These are phyloP conservation scores for Lepus americanus DNA, from an alignment of 2,113 vertebrate genomes.

Conservation along the genomic window DNA sequence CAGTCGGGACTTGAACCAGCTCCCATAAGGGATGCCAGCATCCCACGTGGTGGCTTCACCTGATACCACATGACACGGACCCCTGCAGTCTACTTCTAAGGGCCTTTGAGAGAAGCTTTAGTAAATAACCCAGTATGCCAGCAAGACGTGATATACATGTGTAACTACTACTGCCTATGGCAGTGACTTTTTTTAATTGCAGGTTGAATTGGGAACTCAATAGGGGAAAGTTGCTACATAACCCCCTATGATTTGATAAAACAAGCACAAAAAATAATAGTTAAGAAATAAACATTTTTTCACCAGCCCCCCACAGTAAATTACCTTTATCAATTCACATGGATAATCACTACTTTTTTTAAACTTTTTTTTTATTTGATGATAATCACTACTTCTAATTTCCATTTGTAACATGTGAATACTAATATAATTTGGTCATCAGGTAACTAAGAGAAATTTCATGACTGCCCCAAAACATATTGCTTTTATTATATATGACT, in stretches of 20 bases:
- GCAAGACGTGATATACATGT: not conserved
- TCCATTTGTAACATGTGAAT: conserved; percentile 18
- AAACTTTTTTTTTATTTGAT: not conserved
- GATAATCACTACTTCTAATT: conserved; percentile 24
- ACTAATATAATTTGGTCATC: not conserved
- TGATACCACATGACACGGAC: too few relatives aligned
- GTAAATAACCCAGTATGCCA: not conserved
- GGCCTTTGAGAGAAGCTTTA: not conserved
- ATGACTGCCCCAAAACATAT: not conserved
- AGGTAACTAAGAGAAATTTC: conserved; percentile 22
- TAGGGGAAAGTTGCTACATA: not conserved
- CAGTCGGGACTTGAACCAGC: too few relatives aligned
- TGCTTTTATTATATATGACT: not conserved
- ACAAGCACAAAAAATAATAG: not conserved
- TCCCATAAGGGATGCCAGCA: too few relatives aligned
- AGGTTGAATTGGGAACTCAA: not conserved
- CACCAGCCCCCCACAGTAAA: not conserved
- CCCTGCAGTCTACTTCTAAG: not conserved
- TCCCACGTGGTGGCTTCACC: too few relatives aligned
- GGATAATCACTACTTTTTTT: not conserved
- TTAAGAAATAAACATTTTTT: conserved; percentile 43
- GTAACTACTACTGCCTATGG: not conserved
- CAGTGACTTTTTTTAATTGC: not conserved
- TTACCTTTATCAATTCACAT: conserved; percentile 52
- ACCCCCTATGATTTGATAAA: not conserved